A percentile compares a stretch with the other conserved stretches of the same genome.
Evolutionary conservation across 2,888 invertebrate genomes (phyloP).

Genomic region (Lithophane socia): DNA sequence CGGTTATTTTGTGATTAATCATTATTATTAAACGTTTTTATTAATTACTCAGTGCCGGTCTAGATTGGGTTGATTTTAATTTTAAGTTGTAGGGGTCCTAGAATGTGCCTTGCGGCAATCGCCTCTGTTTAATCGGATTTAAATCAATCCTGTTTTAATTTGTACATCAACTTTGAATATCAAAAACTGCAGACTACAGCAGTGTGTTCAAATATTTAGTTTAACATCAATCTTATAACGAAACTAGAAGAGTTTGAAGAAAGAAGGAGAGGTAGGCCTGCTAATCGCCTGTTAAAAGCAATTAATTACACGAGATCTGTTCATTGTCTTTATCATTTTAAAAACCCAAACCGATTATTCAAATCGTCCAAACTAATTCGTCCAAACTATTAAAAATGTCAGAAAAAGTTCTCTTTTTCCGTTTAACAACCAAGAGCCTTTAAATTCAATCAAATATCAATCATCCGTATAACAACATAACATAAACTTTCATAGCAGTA

Average conservation of each 20-base stretch:
- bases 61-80: neutral
- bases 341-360: neutral
- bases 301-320: too few relatives aligned
- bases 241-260: too few relatives aligned
- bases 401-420: neutral
- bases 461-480: slow-evolving; percentile 31
- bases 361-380: neutral
- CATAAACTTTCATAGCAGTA: slow-evolving; percentile 38
- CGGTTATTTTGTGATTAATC: slow-evolving; percentile 76
- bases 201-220: too few relatives aligned
- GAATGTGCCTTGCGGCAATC: slow-evolving; percentile 4
- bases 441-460: slow-evolving; percentile 48
- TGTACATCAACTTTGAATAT: too few relatives aligned
- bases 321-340: neutral
- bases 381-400: neutral
- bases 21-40: slow-evolving; percentile 73
- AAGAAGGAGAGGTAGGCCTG: too few relatives aligned
- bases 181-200: too few relatives aligned
- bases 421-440: neutral
- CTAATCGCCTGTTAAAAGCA: neutral
- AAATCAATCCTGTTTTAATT: too few relatives aligned
- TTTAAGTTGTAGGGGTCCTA: neutral
- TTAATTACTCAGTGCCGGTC: slow-evolving; percentile 75
- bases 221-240: too few relatives aligned
- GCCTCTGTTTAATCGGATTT: neutral